Conservation (phyloP, 2,797 vertebrate genomes). For the Phrynocephalus guinanensis region DNA sequence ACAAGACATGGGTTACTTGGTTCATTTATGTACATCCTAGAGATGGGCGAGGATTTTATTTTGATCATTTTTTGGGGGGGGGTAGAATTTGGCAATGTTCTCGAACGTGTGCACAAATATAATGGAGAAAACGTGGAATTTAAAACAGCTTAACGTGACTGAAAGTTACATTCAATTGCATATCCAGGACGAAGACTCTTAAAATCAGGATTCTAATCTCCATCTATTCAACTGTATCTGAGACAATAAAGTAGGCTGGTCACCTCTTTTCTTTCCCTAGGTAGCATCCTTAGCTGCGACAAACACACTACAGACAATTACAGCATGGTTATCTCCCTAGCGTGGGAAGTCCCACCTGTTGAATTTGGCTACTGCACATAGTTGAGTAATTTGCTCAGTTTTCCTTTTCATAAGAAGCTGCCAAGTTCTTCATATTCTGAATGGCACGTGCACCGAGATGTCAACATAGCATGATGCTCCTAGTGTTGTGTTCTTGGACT, state of each 20-base stretch:
- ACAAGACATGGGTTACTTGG: background rate
- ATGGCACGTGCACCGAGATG: background rate
- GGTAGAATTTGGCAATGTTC: background rate
- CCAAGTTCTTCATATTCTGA: background rate
- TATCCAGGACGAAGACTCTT: background rate
- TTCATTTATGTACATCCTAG: constrained; percentile 3
- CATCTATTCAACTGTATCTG: background rate
- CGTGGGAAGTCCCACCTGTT: background rate
- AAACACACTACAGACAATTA: background rate
- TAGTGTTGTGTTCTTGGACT: background rate
- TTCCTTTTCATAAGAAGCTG: background rate
- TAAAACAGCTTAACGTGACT: background rate
- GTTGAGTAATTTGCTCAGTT: background rate
- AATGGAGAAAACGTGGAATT: background rate
- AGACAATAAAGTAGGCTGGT: background rate
- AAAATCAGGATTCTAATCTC: background rate
- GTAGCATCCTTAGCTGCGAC: background rate
- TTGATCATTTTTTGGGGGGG: background rate
- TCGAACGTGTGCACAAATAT: background rate
- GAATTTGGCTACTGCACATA: background rate
- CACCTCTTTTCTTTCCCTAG: background rate
- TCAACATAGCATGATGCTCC: background rate
- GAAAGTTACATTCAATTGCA: background rate
- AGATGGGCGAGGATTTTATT: background rate
- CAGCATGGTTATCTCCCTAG: background rate